Percentiles rank a stretch among this genome's conserved stretches.
Evolutionary conservation across 2,113 vertebrate species (phyloP).

Genomic region (Notechis scutatus): DNA sequence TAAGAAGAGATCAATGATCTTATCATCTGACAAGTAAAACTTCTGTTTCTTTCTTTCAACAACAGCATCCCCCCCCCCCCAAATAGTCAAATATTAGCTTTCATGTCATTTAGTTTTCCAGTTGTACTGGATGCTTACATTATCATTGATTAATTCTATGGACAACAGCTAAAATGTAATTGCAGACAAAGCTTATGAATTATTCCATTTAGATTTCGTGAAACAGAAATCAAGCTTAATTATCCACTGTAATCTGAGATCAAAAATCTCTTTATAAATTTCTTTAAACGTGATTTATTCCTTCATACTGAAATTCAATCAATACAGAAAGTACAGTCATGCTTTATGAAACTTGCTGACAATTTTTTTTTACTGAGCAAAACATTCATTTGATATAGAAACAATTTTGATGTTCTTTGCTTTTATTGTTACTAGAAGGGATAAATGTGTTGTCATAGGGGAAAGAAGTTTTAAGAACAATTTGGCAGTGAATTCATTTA

Average conservation of each 20-base stretch:
- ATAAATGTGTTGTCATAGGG: neutral
- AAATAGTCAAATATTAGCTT: slow-evolving; percentile 12
- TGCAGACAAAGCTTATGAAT: slow-evolving; percentile 57
- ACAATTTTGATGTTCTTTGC: slow-evolving; percentile 34
- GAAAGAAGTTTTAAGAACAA: neutral
- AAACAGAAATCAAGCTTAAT: slow-evolving; percentile 54
- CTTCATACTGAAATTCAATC: slow-evolving; percentile 41
- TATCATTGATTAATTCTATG: slow-evolving; percentile 48
- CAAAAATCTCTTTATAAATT: slow-evolving; percentile 31
- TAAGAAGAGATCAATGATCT: neutral
- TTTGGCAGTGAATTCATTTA: neutral
- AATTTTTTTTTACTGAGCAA: slow-evolving; percentile 16
- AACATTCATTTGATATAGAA: slow-evolving; percentile 30
- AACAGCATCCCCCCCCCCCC: neutral
- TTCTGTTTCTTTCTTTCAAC: slow-evolving; percentile 29
- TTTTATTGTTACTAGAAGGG: neutral
- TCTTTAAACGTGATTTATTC: slow-evolving; percentile 25
- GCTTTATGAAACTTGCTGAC: slow-evolving; percentile 50
- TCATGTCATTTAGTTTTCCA: slow-evolving; percentile 29
- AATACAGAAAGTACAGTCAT: slow-evolving; percentile 37
- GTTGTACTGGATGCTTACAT: slow-evolving; percentile 37
- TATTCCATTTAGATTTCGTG: slow-evolving; percentile 60
- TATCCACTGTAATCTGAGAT: slow-evolving; percentile 42
- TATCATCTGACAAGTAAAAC: slow-evolving; percentile 38
- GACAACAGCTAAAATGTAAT: slow-evolving; percentile 52